These are phyloP conservation scores for Merodon equestris DNA, from an alignment of 2,888 invertebrate species.

Conservation along the genomic window DNA sequence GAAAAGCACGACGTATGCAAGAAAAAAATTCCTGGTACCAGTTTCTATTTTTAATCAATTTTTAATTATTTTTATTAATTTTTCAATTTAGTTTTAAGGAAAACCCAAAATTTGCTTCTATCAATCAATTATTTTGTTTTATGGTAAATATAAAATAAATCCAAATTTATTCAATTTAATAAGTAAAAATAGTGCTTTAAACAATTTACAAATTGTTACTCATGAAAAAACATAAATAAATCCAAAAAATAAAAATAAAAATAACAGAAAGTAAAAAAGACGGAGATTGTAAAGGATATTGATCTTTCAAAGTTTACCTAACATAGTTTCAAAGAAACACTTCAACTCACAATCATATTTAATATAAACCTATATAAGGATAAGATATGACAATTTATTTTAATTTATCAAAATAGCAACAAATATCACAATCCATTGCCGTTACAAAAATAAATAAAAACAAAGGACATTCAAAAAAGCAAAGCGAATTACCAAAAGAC, in stretches of 20 bases:
- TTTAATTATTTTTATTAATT: no score
- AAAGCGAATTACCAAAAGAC: slow-evolving; percentile 46
- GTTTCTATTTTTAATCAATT: no score
- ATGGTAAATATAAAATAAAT: not conserved
- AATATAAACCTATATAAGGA: slow-evolving; percentile 26
- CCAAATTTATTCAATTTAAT: slow-evolving; percentile 29
- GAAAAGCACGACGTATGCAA: no score
- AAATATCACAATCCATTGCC: slow-evolving; percentile 32
- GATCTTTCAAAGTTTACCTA: slow-evolving; percentile 32
- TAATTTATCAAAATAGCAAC: slow-evolving; percentile 4
- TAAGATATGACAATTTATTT: not conserved
- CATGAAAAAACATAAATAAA: no score
- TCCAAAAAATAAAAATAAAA: slow-evolving; percentile 14
- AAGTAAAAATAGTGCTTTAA: slow-evolving; percentile 63
- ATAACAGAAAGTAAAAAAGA: slow-evolving; percentile 20
- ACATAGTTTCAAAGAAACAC: slow-evolving; percentile 57
- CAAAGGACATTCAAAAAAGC: slow-evolving; percentile 22
- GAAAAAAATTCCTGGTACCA: no score
- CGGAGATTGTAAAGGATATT: slow-evolving; percentile 23
- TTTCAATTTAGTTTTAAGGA: no score
- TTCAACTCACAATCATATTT: slow-evolving; percentile 62
- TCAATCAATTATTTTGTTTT: not conserved
- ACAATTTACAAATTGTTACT: slow-evolving; percentile 62
- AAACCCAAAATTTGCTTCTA: not conserved
- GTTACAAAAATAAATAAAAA: slow-evolving; percentile 17